Conservation (phyloP, 1,140 invertebrate species). For the Drosophila takahashii region DNA sequence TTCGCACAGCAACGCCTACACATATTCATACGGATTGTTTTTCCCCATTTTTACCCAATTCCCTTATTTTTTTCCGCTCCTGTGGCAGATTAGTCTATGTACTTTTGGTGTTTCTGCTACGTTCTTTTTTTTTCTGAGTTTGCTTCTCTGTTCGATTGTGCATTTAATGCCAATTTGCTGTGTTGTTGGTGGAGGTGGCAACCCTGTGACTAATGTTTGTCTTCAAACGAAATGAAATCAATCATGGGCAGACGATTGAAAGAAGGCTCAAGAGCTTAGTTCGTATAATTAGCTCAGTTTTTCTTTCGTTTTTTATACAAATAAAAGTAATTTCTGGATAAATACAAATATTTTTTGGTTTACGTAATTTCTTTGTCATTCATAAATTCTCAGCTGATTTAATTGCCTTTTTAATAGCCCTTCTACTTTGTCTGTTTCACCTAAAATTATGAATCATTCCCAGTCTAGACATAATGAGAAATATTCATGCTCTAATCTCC, state of each 20-base stretch:
- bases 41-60: constrained; percentile 5
- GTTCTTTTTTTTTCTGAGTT: constrained; percentile 21
- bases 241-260: constrained; percentile 36
- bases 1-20: constrained; percentile 65
- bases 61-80: constrained; percentile 2
- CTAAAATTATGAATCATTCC: constrained; percentile 18
- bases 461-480: constrained; percentile 48
- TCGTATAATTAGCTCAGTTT: constrained; percentile 32
- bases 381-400: neutral
- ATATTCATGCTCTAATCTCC: constrained; percentile 10
- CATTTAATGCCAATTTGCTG: constrained; percentile 74
- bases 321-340: too few species aligned
- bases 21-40: constrained; percentile 23
- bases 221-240: constrained; percentile 49
- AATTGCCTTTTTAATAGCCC: neutral
- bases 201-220: constrained; percentile 58
- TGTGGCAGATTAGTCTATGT: constrained; percentile 64
- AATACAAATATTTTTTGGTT: too few species aligned
- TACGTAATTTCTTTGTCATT: neutral
- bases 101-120: constrained; percentile 17
- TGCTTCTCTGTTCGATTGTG: constrained; percentile 60
- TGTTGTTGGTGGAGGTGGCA: constrained; percentile 27
- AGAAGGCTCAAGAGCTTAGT: constrained; percentile 3
- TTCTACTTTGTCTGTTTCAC: too few species aligned
- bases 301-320: too few species aligned